Conservation (phyloP, 2,113 vertebrate species). For the Rhagologus leucostigma region DNA sequence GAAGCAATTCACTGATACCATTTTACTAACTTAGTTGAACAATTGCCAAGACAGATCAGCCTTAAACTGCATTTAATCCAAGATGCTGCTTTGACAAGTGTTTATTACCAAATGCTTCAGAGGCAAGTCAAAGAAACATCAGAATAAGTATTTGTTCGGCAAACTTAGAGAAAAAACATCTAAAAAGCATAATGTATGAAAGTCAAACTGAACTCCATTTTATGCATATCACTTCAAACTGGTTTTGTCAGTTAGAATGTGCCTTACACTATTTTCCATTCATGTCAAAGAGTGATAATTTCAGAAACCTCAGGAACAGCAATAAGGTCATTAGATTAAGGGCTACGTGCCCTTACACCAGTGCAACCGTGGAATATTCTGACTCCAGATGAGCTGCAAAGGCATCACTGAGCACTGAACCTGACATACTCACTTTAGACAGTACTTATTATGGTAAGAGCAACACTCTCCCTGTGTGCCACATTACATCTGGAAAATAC, state of each 20-base stretch:
- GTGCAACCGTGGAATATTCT: background rate
- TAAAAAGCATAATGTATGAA: background rate
- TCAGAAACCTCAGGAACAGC: background rate
- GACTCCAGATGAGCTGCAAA: background rate
- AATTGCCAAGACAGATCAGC: background rate
- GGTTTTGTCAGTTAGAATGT: background rate
- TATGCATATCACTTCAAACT: background rate
- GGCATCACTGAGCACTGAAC: background rate
- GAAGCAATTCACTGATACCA: background rate
- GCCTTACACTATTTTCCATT: background rate
- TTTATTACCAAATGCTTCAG: background rate
- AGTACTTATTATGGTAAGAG: background rate
- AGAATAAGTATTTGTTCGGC: background rate
- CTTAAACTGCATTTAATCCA: background rate
- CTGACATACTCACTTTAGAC: background rate
- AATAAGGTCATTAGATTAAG: background rate
- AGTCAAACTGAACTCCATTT: background rate
- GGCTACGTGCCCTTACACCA: fast-evolving
- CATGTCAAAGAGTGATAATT: background rate
- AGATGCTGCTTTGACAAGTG: background rate
- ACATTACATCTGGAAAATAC: background rate
- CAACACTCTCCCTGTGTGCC: background rate
- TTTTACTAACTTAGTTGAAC: background rate
- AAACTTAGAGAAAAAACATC: background rate
- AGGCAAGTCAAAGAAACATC: background rate